Conservation (phyloP, 2,113 vertebrate species). For the Phasianus colchicus region DNA sequence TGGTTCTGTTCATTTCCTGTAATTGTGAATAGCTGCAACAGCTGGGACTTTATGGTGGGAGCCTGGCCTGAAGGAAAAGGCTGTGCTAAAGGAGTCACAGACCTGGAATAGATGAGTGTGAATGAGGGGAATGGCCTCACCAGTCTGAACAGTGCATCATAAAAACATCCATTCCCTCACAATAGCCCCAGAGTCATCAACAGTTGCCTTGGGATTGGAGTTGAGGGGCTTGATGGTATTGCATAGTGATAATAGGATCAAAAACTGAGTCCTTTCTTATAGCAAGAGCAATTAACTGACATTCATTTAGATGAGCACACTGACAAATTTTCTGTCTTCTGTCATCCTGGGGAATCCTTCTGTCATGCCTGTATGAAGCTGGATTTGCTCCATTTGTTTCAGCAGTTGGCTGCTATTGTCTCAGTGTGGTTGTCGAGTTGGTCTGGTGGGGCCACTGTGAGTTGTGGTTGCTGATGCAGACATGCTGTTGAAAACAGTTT, state of each 20-base stretch:
- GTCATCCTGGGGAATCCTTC: neutral
- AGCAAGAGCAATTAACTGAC: neutral
- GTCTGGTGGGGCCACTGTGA: neutral
- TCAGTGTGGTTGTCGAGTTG: neutral
- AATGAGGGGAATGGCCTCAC: neutral
- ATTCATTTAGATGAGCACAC: neutral
- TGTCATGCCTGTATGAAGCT: rapidly evolving
- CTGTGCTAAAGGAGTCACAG: neutral
- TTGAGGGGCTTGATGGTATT: neutral
- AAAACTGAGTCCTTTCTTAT: neutral
- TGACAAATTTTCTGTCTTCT: neutral
- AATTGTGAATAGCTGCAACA: conserved; percentile 51
- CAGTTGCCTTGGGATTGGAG: conserved; percentile 2
- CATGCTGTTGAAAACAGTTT: rapidly evolving
- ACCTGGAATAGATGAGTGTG: neutral
- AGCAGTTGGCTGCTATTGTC: neutral
- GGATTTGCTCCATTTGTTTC: neutral
- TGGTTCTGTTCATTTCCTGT: conserved; percentile 65
- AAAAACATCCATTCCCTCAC: neutral
- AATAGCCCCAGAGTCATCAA: neutral
- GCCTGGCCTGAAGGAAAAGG: neutral
- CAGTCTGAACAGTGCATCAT: neutral
- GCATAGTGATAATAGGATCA: neutral
- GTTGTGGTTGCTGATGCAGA: neutral
- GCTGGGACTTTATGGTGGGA: conserved; percentile 32